Conservation (phyloP, 2,113 vertebrate genomes). For the Paracanthobrama guichenoti region DNA sequence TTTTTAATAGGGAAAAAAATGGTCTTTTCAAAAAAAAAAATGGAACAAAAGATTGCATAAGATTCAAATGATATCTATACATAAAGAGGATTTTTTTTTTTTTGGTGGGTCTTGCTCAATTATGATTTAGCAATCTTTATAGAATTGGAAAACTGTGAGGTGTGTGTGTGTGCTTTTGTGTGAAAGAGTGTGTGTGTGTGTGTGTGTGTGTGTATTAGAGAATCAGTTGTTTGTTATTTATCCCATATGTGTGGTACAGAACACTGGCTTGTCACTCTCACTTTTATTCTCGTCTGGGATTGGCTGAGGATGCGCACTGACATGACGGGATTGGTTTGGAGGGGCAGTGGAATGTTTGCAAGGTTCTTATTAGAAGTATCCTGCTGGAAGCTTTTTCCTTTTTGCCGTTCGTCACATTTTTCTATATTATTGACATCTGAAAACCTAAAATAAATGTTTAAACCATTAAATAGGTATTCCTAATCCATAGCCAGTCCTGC, state of each 20-base stretch:
- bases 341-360: constrained; percentile 4
- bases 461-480: background rate
- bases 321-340: constrained; percentile 44
- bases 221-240: constrained; percentile 89
- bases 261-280: constrained; percentile 79
- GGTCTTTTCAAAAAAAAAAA: background rate
- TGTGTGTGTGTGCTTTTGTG: constrained; percentile 63
- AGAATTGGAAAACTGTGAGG: constrained; percentile 89
- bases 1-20: constrained; percentile 39
- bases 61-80: constrained; percentile 51
- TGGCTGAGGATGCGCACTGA: constrained; percentile 45
- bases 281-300: constrained; percentile 67
- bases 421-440: background rate
- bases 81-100: no score
- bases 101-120: constrained; percentile 75
- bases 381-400: background rate
- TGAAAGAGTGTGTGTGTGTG: constrained; percentile 48
- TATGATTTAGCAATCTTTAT: constrained; percentile 84
- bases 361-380: background rate
- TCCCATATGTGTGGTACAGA: constrained; percentile 88
- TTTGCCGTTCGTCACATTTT: background rate
- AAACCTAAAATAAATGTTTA: background rate
- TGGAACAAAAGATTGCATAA: background rate
- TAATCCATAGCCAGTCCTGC: constrained; percentile 7
- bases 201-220: constrained; percentile 60